These are phyloP conservation scores for Resseliella maxima DNA, from an alignment of 2,888 invertebrate genomes.

Conservation along the genomic window DNA sequence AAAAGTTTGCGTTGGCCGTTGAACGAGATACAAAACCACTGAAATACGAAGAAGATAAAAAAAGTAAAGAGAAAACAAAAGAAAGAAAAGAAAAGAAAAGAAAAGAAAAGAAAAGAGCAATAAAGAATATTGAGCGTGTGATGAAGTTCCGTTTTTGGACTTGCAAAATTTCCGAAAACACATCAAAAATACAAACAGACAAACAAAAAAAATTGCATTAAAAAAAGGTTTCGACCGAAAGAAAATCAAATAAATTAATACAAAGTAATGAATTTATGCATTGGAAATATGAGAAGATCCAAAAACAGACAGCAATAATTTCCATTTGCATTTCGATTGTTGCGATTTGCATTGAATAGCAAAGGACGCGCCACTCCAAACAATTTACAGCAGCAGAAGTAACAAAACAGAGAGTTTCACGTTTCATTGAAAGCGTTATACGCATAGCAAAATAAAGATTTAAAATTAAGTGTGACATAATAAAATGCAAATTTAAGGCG, in stretches of 20 bases:
- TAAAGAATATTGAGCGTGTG: neutral
- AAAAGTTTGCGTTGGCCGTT: slow-evolving; percentile 41
- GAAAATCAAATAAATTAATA: neutral
- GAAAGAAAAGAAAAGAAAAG: neutral
- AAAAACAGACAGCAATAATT: neutral
- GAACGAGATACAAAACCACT: neutral
- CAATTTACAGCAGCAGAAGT: neutral
- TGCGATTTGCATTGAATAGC: slow-evolving; percentile 34
- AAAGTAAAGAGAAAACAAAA: neutral
- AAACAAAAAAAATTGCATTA: slow-evolving; percentile 3
- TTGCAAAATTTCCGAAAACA: neutral
- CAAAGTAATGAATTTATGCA: neutral
- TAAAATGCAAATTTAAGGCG: slow-evolving; percentile 39
- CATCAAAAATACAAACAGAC: neutral
- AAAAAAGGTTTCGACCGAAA: neutral
- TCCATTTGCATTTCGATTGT: neutral
- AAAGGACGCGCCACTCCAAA: slow-evolving; percentile 25
- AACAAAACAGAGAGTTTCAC: neutral
- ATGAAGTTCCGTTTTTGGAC: neutral
- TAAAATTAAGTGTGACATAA: slow-evolving; percentile 50
- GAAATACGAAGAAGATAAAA: neutral
- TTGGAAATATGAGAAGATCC: slow-evolving; percentile 8
- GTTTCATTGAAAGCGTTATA: neutral
- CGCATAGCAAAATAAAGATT: neutral
- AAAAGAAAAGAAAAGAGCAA: neutral